phyloP scores from a whole-genome alignment of 2,888 invertebrate species.

The Phaedon cochleariae region DNA sequence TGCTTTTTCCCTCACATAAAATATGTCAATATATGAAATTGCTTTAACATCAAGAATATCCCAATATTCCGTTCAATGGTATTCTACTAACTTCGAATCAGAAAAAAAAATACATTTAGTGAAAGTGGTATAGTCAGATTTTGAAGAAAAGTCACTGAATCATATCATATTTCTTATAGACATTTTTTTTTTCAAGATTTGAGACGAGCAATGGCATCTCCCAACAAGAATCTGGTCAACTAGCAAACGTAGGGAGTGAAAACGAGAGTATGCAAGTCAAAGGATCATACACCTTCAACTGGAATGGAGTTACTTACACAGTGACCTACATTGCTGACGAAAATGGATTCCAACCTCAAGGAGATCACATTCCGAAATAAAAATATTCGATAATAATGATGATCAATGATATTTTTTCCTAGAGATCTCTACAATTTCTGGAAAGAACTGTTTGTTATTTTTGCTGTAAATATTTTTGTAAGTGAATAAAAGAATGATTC shows the following conservation, averaged over 20 bases:
- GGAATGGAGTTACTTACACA: slow-evolving; percentile 70
- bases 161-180: background rate
- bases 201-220: slow-evolving; percentile 73
- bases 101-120: too few relatives aligned
- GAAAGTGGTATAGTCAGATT: too few relatives aligned
- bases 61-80: too few relatives aligned
- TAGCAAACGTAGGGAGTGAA: slow-evolving; percentile 70
- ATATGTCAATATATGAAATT: too few relatives aligned
- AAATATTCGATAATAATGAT: slow-evolving; percentile 6
- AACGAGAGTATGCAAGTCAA: slow-evolving; percentile 71
- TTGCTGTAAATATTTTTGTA: slow-evolving; percentile 34
- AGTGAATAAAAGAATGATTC: slow-evolving; percentile 17
- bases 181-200: slow-evolving; percentile 60
- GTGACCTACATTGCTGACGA: slow-evolving; percentile 71
- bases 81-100: too few relatives aligned
- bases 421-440: background rate
- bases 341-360: slow-evolving; percentile 67
- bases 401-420: background rate
- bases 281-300: slow-evolving; percentile 70
- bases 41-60: too few relatives aligned
- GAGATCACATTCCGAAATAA: slow-evolving; percentile 60
- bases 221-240: slow-evolving; percentile 68
- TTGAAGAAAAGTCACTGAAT: too few relatives aligned
- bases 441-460: slow-evolving; percentile 24
- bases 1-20: too few relatives aligned